Evolutionary conservation across 2,888 invertebrate species (phyloP), one percentile per base, ranked within the genome.

Genomic region (Ceraclea dissimilis): DNA sequence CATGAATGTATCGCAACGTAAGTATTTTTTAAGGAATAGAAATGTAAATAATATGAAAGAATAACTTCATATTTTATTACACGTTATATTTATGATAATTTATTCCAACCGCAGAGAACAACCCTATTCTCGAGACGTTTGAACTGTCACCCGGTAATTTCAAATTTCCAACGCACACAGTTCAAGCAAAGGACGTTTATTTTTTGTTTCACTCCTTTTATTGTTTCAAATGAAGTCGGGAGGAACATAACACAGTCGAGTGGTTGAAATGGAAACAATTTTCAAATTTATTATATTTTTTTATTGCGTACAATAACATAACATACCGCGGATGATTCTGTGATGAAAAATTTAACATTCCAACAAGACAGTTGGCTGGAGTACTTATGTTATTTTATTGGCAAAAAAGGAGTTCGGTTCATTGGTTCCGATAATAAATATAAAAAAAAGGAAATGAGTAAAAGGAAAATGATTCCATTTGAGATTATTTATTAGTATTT

Each of bases 121-220:
- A 49, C 59, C 59, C 56, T 52, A 54, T 51, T 49, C 51, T 54
- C 58, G 53, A 10, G 26, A 55, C 56, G 47, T 59, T 59, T 61
- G 61, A 61, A 59, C 59, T 61, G 61, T 61, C 61, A 54, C 51
- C 53, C 52, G 49, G 61, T 59, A 61, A 61, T 61, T 61, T 57
- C 53, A 59, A 61, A 61, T 61, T 61, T 61, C 51, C 51, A 52
- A 56, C 57, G 56, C 59, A 57, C 50, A 57, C 61, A 54, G 56
- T 39, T 8, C 4, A 16, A n/a, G 13, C 39, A 16, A 39, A 39
- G 39, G 13, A 39, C 16, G 39, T 16, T n/a, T 39, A 39, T 39
- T 39, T 39, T 39, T 48, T 56, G 54, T 49, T 57, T 55, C 52
- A 49, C 39, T 52, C 52, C 59, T 62, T 59, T 61, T 61, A 62